Evolutionary conservation across 2,797 vertebrate species (phyloP).

Genomic region (Brotula barbata): DNA sequence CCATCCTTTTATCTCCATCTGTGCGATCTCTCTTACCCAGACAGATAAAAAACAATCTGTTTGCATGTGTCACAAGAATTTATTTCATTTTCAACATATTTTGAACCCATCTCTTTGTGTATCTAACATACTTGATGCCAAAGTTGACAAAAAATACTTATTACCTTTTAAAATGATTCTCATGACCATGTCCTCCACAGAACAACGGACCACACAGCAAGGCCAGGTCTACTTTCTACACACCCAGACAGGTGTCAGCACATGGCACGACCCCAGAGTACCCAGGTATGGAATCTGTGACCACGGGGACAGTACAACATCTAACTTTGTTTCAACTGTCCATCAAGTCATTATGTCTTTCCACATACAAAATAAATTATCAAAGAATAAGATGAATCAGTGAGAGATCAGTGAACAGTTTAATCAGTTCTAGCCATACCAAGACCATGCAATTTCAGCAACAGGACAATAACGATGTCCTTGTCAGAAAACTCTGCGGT

Average conservation of each 20-base stretch:
- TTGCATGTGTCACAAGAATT: constrained; percentile 27
- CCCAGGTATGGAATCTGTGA: constrained; percentile 82
- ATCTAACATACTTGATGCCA: background rate
- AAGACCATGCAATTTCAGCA: no score
- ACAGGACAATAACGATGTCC: no score
- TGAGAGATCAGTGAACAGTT: no score
- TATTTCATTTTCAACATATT: constrained; percentile 11
- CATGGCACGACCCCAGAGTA: constrained; percentile 97
- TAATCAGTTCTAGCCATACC: no score
- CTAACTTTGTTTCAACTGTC: background rate
- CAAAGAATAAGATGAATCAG: background rate
- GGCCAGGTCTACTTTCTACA: constrained; percentile 98
- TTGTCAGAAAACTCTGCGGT: no score
- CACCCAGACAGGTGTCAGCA: constrained; percentile 98
- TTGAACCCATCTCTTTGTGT: background rate
- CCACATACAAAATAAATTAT: background rate
- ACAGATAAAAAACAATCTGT: constrained; percentile 21
- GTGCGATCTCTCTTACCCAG: constrained; percentile 45
- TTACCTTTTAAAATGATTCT: background rate
- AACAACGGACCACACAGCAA: constrained; percentile 97
- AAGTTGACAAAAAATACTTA: background rate
- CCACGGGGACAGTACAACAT: background rate
- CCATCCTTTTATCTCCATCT: constrained; percentile 50
- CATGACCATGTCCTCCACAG: constrained; percentile 73
- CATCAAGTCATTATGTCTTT: background rate